Conservation (phyloP, 2,888 invertebrate species). For the Branchinecta sandiegonensis region DNA sequence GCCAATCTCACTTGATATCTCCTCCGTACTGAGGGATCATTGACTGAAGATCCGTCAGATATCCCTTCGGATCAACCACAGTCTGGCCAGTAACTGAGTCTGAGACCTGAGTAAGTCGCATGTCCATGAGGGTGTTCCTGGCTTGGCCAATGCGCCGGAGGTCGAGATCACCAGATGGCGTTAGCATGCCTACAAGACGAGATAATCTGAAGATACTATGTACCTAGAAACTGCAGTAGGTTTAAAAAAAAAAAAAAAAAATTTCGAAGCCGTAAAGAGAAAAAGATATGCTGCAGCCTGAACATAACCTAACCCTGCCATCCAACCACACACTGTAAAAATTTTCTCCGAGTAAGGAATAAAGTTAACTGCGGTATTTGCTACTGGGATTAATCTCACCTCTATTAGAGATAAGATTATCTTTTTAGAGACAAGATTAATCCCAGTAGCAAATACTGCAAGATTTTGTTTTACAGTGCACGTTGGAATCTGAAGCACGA, state of each 20-base stretch:
- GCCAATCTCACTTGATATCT: constrained; percentile 57
- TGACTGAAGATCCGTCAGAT: constrained; percentile 95
- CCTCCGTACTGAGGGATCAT: constrained; percentile 99
- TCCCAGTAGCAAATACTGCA: too few species aligned
- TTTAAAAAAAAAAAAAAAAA: constrained; percentile 16
- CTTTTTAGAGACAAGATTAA: too few species aligned
- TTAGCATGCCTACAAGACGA: constrained; percentile 33
- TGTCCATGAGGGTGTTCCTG: constrained; percentile 96
- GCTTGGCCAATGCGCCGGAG: constrained; percentile 97
- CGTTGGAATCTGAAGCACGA: too few species aligned
- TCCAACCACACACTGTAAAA: too few species aligned
- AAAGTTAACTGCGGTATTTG: too few species aligned
- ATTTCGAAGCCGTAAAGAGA: too few species aligned
- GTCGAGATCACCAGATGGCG: constrained; percentile 65
- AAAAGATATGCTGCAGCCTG: constrained; percentile 35
- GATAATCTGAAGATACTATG: too few species aligned
- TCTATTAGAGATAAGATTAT: too few species aligned
- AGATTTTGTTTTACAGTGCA: too few species aligned
- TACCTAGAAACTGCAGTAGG: too few species aligned
- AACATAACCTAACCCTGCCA: constrained; percentile 40
- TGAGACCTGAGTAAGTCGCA: constrained; percentile 89
- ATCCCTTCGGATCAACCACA: constrained; percentile 98
- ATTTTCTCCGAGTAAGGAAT: too few species aligned
- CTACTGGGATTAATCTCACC: too few species aligned
- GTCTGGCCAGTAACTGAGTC: constrained; percentile 99